These are phyloP conservation scores for Cyclophora albipunctata DNA, from an alignment of 2,888 invertebrate genomes.

Conservation along the genomic window DNA sequence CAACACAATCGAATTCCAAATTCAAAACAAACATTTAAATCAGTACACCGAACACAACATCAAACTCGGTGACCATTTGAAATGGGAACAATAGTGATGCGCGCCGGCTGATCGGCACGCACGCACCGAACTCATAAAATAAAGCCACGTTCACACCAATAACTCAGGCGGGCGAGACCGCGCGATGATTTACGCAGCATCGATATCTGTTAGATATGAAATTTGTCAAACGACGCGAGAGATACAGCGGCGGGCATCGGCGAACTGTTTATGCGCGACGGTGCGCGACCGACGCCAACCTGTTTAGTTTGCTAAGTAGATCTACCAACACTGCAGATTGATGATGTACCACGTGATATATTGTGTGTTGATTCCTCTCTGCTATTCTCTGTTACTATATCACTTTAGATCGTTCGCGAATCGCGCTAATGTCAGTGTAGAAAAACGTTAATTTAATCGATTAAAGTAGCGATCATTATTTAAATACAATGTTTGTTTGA, in stretches of 20 bases:
- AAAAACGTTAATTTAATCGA: no score
- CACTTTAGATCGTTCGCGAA: no score
- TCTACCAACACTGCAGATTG: neutral
- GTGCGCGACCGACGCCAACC: conserved; percentile 21
- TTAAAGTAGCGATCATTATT: no score
- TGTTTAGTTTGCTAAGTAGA: conserved; percentile 2
- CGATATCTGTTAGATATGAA: conserved; percentile 67
- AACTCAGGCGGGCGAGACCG: conserved; percentile 14
- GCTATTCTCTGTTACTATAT: no score
- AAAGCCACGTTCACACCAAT: conserved; percentile 26
- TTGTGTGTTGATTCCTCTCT: neutral
- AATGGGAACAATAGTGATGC: neutral
- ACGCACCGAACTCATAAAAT: conserved; percentile 13
- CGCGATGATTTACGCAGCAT: conserved; percentile 54
- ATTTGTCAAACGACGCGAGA: conserved; percentile 58
- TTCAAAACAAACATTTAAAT: no score
- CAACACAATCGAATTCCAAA: no score
- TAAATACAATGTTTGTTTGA: no score
- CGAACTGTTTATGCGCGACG: conserved; percentile 43
- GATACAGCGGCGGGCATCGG: conserved; percentile 34
- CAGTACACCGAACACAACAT: no score
- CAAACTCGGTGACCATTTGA: no score
- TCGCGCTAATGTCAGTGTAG: no score
- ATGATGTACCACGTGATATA: neutral
- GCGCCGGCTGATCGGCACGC: neutral